Percentiles rank a stretch among this genome's conserved stretches.
Evolutionary conservation across 92 coral and sea anemone genomes (phyloP).

Genomic region (Pocillopora meandrina): DNA sequence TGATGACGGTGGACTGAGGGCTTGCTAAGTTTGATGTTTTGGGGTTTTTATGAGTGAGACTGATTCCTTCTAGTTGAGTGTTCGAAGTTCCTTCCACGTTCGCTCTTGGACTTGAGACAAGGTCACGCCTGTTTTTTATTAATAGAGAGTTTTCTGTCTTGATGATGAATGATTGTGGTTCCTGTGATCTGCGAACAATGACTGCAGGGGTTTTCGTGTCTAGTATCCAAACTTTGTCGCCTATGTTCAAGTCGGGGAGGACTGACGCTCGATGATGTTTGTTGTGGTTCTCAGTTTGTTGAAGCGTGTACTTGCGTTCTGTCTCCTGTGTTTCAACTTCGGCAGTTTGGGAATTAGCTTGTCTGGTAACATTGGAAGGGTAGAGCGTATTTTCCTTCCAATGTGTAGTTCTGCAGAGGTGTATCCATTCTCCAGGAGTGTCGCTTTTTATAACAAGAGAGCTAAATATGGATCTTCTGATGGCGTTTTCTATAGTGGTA

Average conservation of each 20-base stretch:
- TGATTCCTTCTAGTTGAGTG: no score
- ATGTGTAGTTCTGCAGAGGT: conserved; percentile 47
- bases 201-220: no score
- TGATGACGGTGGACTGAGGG: no score
- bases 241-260: conserved; percentile 12
- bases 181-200: no score
- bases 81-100: no score
- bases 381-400: conserved; percentile 28
- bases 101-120: no score
- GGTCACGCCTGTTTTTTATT: no score
- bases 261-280: conserved; percentile 15
- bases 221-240: conserved; percentile 18
- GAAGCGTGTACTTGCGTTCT: background rate
- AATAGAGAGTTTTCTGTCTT: no score
- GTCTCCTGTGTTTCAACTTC: conserved; percentile 2
- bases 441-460: conserved; percentile 43
- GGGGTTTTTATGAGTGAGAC: no score
- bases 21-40: no score
- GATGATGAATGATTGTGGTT: no score
- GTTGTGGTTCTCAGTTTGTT: conserved; percentile 34
- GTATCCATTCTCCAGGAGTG: conserved; percentile 40
- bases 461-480: conserved; percentile 53
- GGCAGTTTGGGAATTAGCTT: conserved; percentile 32
- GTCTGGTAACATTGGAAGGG: conserved; percentile 9
- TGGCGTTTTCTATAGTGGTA: conserved; percentile 36